A percentile compares a stretch with the other conserved stretches of the same genome.
Conservation (phyloP, 2,113 vertebrate species). For the Cinclus mexicanus region DNA sequence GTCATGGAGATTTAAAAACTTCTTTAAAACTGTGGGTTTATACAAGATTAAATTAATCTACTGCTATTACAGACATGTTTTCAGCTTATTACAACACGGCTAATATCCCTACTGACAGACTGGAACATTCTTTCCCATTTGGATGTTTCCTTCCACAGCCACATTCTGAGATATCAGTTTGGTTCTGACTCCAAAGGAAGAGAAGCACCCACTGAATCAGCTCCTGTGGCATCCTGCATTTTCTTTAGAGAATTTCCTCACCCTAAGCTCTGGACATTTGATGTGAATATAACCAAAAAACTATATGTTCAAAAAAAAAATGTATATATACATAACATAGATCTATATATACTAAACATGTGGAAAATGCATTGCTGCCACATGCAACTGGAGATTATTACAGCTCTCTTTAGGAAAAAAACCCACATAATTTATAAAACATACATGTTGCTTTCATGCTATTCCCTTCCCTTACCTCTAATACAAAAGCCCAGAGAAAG, state of each 20-base stretch:
- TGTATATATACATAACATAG: background rate
- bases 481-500: constrained; percentile 4
- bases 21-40: background rate
- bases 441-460: background rate
- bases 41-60: background rate
- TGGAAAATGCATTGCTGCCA: constrained; percentile 21
- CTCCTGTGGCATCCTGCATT: background rate
- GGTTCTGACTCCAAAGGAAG: background rate
- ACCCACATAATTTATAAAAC: constrained; percentile 19
- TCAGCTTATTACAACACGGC: background rate
- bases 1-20: background rate
- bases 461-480: background rate
- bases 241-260: background rate
- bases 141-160: background rate
- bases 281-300: background rate
- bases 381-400: background rate
- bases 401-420: background rate
- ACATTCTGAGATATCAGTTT: background rate
- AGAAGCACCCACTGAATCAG: background rate
- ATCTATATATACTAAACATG: background rate
- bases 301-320: background rate
- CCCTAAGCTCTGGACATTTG: background rate
- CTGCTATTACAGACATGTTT: background rate
- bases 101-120: background rate
- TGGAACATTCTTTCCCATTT: background rate